A percentile compares a stretch with the other conserved stretches of the same genome.
Conservation (phyloP, 2,113 vertebrate genomes). For the Chloropsis cyanopogon region DNA sequence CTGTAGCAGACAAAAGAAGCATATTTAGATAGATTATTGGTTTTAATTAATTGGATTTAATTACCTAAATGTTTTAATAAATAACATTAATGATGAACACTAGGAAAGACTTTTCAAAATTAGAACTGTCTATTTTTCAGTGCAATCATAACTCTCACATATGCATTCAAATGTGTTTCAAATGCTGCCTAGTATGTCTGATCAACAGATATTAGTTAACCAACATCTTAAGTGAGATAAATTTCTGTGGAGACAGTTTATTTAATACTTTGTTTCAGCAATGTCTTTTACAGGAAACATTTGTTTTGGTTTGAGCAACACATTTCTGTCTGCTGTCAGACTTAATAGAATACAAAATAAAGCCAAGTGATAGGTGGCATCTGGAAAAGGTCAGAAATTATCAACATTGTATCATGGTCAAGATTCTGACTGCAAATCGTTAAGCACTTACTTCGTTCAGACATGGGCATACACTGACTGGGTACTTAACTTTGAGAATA, state of each 20-base stretch:
- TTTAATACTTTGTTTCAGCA: conserved; percentile 1
- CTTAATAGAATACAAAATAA: neutral
- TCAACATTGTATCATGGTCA: neutral
- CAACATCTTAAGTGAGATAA: neutral
- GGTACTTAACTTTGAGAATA: neutral
- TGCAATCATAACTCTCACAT: neutral
- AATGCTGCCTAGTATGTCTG: neutral
- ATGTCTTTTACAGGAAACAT: neutral
- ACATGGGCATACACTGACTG: neutral
- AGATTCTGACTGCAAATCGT: neutral
- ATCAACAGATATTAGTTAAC: neutral
- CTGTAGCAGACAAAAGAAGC: neutral
- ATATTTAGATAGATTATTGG: neutral
- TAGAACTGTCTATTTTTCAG: neutral
- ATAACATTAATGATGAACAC: neutral
- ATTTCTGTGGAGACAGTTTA: neutral
- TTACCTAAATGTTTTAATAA: neutral
- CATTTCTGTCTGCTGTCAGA: neutral
- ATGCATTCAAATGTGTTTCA: neutral
- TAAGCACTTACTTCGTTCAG: neutral
- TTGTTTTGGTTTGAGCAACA: neutral
- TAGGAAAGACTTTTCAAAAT: neutral
- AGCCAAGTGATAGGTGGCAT: neutral
- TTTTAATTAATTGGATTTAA: neutral
- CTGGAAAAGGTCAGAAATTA: neutral